phyloP scores from a whole-genome alignment of 2,797 vertebrate species.

The Rhinophrynus dorsalis region DNA sequence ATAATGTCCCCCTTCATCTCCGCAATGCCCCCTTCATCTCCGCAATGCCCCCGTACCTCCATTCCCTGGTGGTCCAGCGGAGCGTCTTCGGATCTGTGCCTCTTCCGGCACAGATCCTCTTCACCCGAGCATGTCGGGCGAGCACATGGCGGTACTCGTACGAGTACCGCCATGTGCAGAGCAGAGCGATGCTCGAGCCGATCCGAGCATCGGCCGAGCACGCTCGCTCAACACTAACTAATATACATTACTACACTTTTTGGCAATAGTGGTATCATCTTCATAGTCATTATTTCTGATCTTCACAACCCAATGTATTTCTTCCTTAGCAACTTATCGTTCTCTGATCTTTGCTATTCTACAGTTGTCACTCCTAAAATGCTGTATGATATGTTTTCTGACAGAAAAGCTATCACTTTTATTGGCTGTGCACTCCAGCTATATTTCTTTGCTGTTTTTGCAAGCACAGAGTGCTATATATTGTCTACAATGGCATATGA shows the following conservation, averaged over 20 bases:
- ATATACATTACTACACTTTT: constrained; percentile 53
- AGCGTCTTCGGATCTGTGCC: too few relatives aligned
- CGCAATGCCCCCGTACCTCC: too few relatives aligned
- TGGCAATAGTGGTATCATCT: constrained; percentile 53
- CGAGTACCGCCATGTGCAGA: too few relatives aligned
- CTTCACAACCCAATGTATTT: constrained; percentile 57
- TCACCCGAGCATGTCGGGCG: too few relatives aligned
- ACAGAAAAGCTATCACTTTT: constrained; percentile 42
- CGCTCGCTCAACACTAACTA: too few relatives aligned
- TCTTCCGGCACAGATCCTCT: too few relatives aligned
- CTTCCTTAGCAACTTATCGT: constrained; percentile 29
- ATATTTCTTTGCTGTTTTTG: constrained; percentile 48
- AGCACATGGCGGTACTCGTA: too few relatives aligned
- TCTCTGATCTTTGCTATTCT: constrained; percentile 53
- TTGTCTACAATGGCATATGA: constrained; percentile 56
- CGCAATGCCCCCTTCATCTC: too few relatives aligned
- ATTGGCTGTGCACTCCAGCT: constrained; percentile 43
- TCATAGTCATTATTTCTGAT: constrained; percentile 47
- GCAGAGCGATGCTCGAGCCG: too few relatives aligned
- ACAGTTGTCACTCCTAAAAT: constrained; percentile 51
- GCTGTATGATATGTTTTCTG: constrained; percentile 47
- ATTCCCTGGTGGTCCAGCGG: too few relatives aligned
- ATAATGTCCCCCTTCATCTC: too few relatives aligned
- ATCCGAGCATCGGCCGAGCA: too few relatives aligned
- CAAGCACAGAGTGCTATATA: constrained; percentile 48